These are phyloP conservation scores for Turdus rufiventris DNA, from an alignment of 2,113 vertebrate genomes.

Conservation along the genomic window DNA sequence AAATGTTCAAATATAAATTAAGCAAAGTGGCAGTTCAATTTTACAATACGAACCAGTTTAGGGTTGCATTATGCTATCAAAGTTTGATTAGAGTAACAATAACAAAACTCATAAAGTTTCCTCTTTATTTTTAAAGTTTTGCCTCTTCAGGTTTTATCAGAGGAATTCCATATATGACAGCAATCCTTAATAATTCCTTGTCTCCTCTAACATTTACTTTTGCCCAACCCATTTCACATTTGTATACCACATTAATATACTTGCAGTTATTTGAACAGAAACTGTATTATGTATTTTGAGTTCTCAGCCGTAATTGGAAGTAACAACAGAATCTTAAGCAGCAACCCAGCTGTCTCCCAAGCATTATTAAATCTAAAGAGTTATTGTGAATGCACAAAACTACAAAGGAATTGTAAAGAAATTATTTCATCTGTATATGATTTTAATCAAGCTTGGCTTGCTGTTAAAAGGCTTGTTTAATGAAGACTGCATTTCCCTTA, in stretches of 20 bases:
- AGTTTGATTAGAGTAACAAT: conserved; percentile 31
- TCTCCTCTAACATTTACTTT: background rate
- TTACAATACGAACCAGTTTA: conserved; percentile 10
- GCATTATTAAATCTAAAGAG: conserved; percentile 53
- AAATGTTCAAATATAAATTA: conserved; percentile 23
- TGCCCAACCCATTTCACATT: background rate
- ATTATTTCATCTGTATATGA: conserved; percentile 68
- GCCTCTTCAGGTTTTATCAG: background rate
- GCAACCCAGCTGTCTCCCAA: conserved; percentile 37
- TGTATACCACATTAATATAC: conserved; percentile 1
- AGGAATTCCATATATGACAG: background rate
- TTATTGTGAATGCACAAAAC: conserved; percentile 41
- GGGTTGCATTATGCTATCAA: background rate
- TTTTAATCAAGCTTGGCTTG: conserved; percentile 68
- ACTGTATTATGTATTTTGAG: conserved; percentile 19
- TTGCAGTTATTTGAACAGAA: conserved; percentile 35
- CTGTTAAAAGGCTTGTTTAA: conserved; percentile 63
- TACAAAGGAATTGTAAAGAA: conserved; percentile 60
- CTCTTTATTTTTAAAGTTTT: conserved; percentile 30
- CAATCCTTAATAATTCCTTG: background rate
- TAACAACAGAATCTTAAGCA: conserved; percentile 46
- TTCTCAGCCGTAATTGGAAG: conserved; percentile 49
- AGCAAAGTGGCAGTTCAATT: background rate
- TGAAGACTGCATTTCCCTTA: conserved; percentile 59
- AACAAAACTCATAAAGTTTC: conserved; percentile 8